A percentile compares a stretch with the other conserved stretches of the same genome.
Evolutionary conservation across 2,797 vertebrate species (phyloP).

Genomic region (Picus viridis): DNA sequence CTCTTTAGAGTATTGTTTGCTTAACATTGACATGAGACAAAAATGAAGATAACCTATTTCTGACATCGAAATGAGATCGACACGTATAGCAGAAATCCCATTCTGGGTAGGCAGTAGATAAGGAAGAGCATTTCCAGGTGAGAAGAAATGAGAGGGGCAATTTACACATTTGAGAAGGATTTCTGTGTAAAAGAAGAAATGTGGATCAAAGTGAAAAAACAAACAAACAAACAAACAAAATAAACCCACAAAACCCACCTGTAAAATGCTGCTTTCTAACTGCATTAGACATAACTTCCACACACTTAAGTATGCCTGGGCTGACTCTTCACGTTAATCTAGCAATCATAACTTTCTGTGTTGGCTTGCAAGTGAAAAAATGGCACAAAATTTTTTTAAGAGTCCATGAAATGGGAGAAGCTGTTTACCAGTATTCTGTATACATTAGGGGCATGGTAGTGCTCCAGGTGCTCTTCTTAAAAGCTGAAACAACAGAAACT

Average conservation of each 20-base stretch:
- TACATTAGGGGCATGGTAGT: not conserved
- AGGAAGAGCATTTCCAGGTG: not conserved
- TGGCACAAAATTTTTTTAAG: not conserved
- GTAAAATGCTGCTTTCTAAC: not conserved
- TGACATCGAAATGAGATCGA: not conserved
- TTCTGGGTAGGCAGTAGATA: not conserved
- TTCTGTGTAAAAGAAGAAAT: not conserved
- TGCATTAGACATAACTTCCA: not conserved
- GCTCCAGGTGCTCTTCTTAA: not conserved
- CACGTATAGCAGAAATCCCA: not conserved
- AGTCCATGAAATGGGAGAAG: not conserved
- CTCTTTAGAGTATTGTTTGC: not conserved
- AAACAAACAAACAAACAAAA: not conserved
- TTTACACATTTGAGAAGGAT: not conserved
- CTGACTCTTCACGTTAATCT: not conserved
- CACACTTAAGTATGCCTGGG: not conserved
- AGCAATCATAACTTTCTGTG: not conserved
- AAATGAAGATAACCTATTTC: not conserved
- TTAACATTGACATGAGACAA: not conserved
- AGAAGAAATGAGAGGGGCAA: not conserved
- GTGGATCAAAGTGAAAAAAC: not conserved
- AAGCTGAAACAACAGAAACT: not conserved
- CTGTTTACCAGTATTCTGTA: not conserved
- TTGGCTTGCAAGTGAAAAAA: not conserved
- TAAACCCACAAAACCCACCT: too few species aligned